phyloP scores from a whole-genome alignment of 2,113 vertebrate genomes.

The Phaetusa simplex region DNA sequence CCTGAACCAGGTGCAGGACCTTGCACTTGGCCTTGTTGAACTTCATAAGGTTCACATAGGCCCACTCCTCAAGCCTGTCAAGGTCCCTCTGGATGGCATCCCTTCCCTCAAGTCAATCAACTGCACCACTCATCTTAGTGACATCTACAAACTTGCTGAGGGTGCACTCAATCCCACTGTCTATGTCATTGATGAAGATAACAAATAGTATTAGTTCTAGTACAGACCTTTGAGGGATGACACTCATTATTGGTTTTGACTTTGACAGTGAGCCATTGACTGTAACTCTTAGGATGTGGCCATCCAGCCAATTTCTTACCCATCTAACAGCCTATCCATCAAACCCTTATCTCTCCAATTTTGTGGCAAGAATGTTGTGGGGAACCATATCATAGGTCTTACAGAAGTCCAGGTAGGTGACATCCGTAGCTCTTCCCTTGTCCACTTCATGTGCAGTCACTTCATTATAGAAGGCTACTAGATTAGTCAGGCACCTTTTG shows the following conservation, averaged over 20 bases:
- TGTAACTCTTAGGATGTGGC: not conserved
- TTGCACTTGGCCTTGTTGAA: not conserved
- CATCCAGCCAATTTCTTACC: not conserved
- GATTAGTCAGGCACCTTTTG: not conserved
- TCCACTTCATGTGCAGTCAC: no score
- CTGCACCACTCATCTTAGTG: not conserved
- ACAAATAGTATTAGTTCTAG: not conserved
- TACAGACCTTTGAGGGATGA: not conserved
- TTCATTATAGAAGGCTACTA: rapidly evolving
- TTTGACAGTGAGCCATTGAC: not conserved
- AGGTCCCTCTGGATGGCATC: not conserved
- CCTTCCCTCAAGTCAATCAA: not conserved
- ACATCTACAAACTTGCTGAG: not conserved
- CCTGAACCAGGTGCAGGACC: not conserved
- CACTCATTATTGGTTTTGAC: not conserved
- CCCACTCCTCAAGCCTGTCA: not conserved
- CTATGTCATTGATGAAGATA: not conserved
- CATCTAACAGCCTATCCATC: no score
- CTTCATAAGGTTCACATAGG: not conserved
- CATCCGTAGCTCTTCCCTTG: not conserved
- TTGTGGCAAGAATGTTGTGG: not conserved
- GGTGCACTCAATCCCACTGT: not conserved
- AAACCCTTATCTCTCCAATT: not conserved
- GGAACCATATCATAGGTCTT: not conserved
- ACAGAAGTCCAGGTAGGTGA: not conserved